Conservation (phyloP, 1,140 invertebrate genomes). For the Chymomyza costata region DNA sequence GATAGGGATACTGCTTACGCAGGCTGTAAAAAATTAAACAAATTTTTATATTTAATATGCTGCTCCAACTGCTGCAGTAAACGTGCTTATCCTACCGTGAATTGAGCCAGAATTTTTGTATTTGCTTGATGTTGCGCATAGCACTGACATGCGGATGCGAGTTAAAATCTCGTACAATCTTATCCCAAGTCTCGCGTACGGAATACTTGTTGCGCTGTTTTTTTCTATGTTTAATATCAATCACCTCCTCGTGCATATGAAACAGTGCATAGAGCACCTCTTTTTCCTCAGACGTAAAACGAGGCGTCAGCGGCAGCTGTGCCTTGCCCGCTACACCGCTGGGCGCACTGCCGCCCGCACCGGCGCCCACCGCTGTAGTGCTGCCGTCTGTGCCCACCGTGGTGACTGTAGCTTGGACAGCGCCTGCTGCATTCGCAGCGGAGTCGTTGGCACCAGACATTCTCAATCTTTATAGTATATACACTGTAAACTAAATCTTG, state of each 20-base stretch:
- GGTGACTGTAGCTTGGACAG: slow-evolving; percentile 26
- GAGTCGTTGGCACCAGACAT: slow-evolving; percentile 37
- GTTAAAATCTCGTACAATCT: slow-evolving; percentile 70
- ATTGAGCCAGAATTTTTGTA: slow-evolving; percentile 74
- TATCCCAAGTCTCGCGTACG: slow-evolving; percentile 71
- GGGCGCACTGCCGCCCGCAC: slow-evolving; percentile 21
- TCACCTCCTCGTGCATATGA: slow-evolving; percentile 67
- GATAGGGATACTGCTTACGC: slow-evolving; percentile 71
- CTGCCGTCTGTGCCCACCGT: slow-evolving; percentile 23
- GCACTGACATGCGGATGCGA: slow-evolving; percentile 59
- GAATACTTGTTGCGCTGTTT: slow-evolving; percentile 70
- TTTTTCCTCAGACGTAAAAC: slow-evolving; percentile 71
- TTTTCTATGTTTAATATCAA: slow-evolving; percentile 70
- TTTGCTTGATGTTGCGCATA: slow-evolving; percentile 69
- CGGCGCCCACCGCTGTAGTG: slow-evolving; percentile 27
- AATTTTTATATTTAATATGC: no score
- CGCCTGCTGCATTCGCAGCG: slow-evolving; percentile 21
- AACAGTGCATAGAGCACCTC: slow-evolving; percentile 66
- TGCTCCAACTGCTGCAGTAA: no score
- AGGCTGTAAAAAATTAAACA: slow-evolving; percentile 30
- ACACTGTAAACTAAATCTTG: no score
- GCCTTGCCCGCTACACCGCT: slow-evolving; percentile 6
- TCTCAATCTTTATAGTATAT: neutral
- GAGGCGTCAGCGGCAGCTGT: slow-evolving; percentile 61
- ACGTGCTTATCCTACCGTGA: slow-evolving; percentile 52